These are phyloP conservation scores for Odobenus rosmarus DNA, from an alignment of 2,113 vertebrate genomes.

Conservation along the genomic window DNA sequence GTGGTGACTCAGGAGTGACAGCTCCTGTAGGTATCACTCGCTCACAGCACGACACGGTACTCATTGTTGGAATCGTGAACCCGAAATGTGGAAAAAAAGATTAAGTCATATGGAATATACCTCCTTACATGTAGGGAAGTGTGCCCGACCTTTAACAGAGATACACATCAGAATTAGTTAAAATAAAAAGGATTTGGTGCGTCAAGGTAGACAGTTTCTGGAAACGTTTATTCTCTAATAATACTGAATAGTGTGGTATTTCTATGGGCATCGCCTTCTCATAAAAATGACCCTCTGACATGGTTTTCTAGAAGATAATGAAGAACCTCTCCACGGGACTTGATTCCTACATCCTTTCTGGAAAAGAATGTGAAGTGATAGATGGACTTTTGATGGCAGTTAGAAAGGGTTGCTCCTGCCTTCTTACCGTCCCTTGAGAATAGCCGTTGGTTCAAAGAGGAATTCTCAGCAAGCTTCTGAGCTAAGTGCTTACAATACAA, in stretches of 20 bases:
- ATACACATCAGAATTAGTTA: background rate
- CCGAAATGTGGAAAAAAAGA: background rate
- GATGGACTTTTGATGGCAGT: background rate
- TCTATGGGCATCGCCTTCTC: background rate
- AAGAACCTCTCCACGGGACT: background rate
- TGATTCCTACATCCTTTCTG: background rate
- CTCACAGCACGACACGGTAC: too few relatives aligned
- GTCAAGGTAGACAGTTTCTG: background rate
- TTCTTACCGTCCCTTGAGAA: background rate
- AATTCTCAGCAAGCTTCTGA: slow-evolving; percentile 32
- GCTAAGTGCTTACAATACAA: slow-evolving; percentile 53
- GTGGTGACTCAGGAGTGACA: background rate
- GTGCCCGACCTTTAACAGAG: background rate
- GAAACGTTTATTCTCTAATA: background rate
- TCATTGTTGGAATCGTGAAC: background rate
- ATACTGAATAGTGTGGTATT: background rate
- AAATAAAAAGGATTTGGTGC: background rate
- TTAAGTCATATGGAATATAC: background rate
- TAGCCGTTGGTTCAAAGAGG: background rate
- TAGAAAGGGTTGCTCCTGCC: background rate
- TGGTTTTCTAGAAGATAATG: background rate
- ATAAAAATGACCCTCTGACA: background rate
- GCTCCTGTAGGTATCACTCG: background rate
- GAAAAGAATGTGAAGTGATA: background rate
- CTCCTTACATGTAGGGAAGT: background rate